Evolutionary conservation across 2,113 vertebrate genomes (phyloP).

Genomic region (Heteronetta atricapilla): DNA sequence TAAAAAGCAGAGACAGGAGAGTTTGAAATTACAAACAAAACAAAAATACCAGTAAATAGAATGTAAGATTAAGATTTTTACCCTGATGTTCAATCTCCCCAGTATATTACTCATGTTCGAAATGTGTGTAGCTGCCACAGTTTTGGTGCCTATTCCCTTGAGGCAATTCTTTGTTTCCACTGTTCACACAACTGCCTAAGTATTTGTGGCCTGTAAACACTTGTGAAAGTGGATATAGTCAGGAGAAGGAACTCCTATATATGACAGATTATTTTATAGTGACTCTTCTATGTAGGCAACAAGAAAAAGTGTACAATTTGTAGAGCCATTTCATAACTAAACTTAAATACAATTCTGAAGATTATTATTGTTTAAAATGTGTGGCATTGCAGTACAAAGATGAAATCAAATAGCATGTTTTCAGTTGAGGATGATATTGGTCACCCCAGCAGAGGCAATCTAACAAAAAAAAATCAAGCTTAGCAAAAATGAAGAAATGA

Average conservation of each 20-base stretch:
- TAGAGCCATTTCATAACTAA: background rate
- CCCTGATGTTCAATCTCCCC: background rate
- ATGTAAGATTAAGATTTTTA: background rate
- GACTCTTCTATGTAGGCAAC: background rate
- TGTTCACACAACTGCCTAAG: background rate
- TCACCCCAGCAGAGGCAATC: background rate
- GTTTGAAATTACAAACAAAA: background rate
- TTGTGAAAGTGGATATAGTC: background rate
- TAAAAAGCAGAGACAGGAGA: background rate
- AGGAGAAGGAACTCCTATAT: background rate
- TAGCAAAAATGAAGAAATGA: background rate
- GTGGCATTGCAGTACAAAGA: background rate
- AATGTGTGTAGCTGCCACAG: background rate
- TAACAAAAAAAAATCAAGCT: background rate
- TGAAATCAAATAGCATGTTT: background rate
- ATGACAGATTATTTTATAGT: background rate
- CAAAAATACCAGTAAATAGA: background rate
- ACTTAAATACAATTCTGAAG: background rate
- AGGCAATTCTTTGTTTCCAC: background rate
- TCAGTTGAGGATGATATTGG: background rate
- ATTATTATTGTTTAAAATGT: background rate
- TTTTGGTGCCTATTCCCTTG: background rate
- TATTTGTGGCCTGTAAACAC: background rate
- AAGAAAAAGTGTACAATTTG: background rate
- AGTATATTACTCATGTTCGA: background rate